Evolutionary conservation across 2,797 vertebrate species (phyloP), one percentile per base, ranked within the genome.

Genomic region (Anisognathus igniventris): DNA sequence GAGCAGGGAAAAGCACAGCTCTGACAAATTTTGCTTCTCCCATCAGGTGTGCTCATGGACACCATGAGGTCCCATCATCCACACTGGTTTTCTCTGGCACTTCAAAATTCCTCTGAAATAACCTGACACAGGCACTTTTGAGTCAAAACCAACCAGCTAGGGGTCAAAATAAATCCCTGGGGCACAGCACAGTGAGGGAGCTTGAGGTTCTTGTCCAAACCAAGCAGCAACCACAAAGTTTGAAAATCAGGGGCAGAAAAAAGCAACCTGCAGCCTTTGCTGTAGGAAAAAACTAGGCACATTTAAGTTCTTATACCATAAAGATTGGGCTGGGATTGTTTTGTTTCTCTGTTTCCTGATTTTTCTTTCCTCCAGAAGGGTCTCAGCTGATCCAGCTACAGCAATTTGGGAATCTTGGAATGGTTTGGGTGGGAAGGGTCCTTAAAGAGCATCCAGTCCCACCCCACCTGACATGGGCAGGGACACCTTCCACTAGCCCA

Each of bases 101-200:
- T 28, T 48, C 56, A 33, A 84, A 28, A 22, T 44, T 28, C 20
- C 39, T 31, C 40, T 14, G 10, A 56, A 76, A 31, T 58, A 39
- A 53, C 44, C 17, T 5, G 18, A 9, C 16, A 6, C 2, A 7
- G 53, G 7, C 7, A 17, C 57, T 1, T 39, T 12, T 2, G 10
- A 51, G 16, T 7, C 12, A 9, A 58, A 58, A 79, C 14, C 72
- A 42, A 42, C 27, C n/a, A 13, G 14, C 8, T 27, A 33, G 10
- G n/a, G 12, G 33, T 30, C 23, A 35, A 6, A 45, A 30, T 37
- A 11, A 80, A 54, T 3, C 37, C 61, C 13, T 40, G 21, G 14
- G 11, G 13, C 17, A 30, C 16, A 48, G 25, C 22, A 27, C 17
- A 31, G 12, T 0, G 0, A 28, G 12, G 8, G 4, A 54, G 25